Conservation (phyloP, 2,797 vertebrate genomes). For the Choloepus didactylus region DNA sequence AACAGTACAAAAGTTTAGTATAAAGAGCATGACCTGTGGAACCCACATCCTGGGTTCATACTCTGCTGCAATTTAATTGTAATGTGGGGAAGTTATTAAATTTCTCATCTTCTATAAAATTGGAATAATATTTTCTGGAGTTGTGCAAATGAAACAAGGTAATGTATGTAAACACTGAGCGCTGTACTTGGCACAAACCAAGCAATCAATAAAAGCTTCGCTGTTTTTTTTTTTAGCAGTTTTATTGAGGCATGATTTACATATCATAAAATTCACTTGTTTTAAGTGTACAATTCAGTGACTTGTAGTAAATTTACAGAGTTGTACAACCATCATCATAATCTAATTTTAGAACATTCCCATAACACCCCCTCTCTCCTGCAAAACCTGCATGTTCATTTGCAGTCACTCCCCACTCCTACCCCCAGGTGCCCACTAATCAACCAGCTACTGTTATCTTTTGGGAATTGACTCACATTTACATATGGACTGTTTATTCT, state of each 20-base stretch:
- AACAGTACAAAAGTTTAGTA: neutral
- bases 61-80: constrained; percentile 36
- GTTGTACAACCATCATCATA: too few relatives aligned
- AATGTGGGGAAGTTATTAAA: constrained; percentile 40
- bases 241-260: too few relatives aligned
- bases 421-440: too few relatives aligned
- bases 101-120: constrained; percentile 49
- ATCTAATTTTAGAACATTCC: too few relatives aligned
- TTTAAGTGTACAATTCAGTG: too few relatives aligned
- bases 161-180: neutral
- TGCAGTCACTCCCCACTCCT: too few relatives aligned
- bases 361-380: too few relatives aligned
- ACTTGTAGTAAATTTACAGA: too few relatives aligned
- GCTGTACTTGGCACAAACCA: neutral
- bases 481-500: neutral
- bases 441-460: neutral
- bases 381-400: too few relatives aligned
- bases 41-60: neutral
- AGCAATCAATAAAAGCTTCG: neutral
- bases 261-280: too few relatives aligned
- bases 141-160: constrained; percentile 15
- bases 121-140: neutral
- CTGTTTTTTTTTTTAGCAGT: neutral
- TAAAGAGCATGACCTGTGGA: neutral
- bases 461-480: constrained; percentile 39